Percentiles rank a stretch among this genome's conserved stretches.
Evolutionary conservation across 2,888 invertebrate species (phyloP).

Genomic region (Heteropelma amictum): DNA sequence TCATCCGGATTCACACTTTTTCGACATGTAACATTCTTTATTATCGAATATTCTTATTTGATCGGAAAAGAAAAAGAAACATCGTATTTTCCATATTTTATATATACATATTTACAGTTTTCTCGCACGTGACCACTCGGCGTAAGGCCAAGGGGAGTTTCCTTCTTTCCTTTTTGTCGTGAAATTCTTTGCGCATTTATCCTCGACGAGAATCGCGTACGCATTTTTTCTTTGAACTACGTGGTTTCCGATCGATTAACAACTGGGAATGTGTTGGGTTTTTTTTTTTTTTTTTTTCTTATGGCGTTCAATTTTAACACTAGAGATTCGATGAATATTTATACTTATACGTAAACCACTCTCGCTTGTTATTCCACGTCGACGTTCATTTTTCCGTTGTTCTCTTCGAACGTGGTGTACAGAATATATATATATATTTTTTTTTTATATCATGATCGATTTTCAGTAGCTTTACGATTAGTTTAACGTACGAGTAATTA

Average conservation of each 20-base stretch:
- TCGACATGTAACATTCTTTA: slow-evolving; percentile 52
- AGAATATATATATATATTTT: slow-evolving; percentile 56
- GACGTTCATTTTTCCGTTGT: slow-evolving; percentile 1
- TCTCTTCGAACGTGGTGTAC: slow-evolving; percentile 42
- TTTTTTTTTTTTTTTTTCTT: slow-evolving; percentile 5
- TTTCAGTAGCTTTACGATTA: slow-evolving; percentile 57
- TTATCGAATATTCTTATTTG: slow-evolving; percentile 49
- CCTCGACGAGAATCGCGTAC: neutral
- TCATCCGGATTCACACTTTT: slow-evolving; percentile 11
- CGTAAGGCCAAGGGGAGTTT: slow-evolving; percentile 31
- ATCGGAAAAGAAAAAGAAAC: slow-evolving; percentile 50
- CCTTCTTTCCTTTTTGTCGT: neutral
- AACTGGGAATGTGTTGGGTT: slow-evolving; percentile 63
- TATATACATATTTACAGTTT: slow-evolving; percentile 73
- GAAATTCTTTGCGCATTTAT: neutral
- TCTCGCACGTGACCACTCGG: slow-evolving; percentile 46
- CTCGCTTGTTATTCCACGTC: neutral
- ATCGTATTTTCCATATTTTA: slow-evolving; percentile 40
- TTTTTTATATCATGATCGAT: neutral
- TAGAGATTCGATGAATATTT: slow-evolving; percentile 25
- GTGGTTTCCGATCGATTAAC: slow-evolving; percentile 60
- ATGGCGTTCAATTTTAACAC: slow-evolving; percentile 19
- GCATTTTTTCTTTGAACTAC: slow-evolving; percentile 3
- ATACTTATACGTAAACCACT: neutral
- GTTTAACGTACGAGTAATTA: slow-evolving; percentile 62